Evolutionary conservation across 2,797 vertebrate species (phyloP), one percentile per base, ranked within the genome.

Genomic region (Agapornis canus): DNA sequence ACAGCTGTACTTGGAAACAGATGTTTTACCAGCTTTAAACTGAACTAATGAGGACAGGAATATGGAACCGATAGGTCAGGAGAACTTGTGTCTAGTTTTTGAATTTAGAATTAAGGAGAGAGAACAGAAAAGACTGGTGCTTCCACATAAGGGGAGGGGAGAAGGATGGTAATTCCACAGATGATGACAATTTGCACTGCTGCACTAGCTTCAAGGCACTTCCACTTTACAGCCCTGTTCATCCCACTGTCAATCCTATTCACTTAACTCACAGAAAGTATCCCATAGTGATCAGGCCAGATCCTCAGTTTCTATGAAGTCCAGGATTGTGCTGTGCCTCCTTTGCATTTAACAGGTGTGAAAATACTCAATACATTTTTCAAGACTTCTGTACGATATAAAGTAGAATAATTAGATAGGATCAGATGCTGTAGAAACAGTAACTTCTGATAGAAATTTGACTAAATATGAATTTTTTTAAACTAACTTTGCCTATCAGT

Each of bases 1-100:
- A 35, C 45, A 47, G 26, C 70, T 83, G 79, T 76, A 60, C 92
- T 94, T 89, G 90, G 84, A 96, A 92, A 81, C 91, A 86, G 91
- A 90, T 56, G 84, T 76, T 69, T 88, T 27, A 35, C 18, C 45
- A 82, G 86, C 82, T 94, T 86, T 70, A 78, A 80, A 81, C 39
- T 5, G 49, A 59, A 18, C 80, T 77, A 43, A 82, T 29, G 81
- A 95, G 87, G 71, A 17, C 86, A 35, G 49, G 31, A 63, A 54
- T 11, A 48, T 4, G 32, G 54, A 68, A 65, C 35, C 52, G 35
- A 75, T 42, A 90, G 65, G 45, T 60, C 63, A 88, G 87, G 72
- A 80, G 82, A 83, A 26, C 10, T 78, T 71, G 68, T 64, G 68
- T 27, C 65, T 29, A 29, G 32, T 52, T 32, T 86, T 40, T 40